A percentile compares a stretch with the other conserved stretches of the same genome.
Evolutionary conservation across 2,888 invertebrate genomes (phyloP).

Genomic region (Cataglyphis albicans): DNA sequence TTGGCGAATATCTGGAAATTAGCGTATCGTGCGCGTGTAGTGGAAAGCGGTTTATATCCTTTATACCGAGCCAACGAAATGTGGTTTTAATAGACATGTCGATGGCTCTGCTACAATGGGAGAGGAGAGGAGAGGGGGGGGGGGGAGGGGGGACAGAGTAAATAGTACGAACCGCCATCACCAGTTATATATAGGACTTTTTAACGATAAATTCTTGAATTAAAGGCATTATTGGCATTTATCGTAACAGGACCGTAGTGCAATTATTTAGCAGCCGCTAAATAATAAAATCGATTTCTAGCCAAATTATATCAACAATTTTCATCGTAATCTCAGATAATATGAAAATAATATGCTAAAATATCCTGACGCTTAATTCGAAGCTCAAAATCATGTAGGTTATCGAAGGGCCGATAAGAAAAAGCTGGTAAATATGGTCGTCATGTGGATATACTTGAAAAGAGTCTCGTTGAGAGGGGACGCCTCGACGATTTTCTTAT

Average conservation of each 20-base stretch:
- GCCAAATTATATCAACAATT: background rate
- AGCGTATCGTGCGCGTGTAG: conserved; percentile 40
- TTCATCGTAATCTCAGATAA: background rate
- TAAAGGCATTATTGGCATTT: conserved; percentile 48
- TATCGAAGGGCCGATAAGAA: background rate
- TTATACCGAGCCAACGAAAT: conserved; percentile 66
- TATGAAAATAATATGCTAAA: background rate
- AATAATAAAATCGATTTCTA: background rate
- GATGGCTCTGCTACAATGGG: conserved; percentile 50
- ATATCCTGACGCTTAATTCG: background rate
- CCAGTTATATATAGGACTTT: conserved; percentile 36
- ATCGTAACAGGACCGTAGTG: background rate
- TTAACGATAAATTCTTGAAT: conserved; percentile 63
- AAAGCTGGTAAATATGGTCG: conserved; percentile 56
- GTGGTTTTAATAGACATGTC: conserved; percentile 64
- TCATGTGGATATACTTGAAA: conserved; percentile 73
- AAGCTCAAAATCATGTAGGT: background rate
- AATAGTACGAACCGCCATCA: conserved; percentile 4
- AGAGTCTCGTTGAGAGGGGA: conserved; percentile 38
- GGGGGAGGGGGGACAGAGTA: background rate
- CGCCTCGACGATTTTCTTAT: conserved; percentile 61
- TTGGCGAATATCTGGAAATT: conserved; percentile 70
- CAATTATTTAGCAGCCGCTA: no score
- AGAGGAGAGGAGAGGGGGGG: no score
- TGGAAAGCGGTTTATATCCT: conserved; percentile 65